Evolutionary conservation across 2,113 vertebrate genomes (phyloP).

Genomic region (Syngnathus scovelli): DNA sequence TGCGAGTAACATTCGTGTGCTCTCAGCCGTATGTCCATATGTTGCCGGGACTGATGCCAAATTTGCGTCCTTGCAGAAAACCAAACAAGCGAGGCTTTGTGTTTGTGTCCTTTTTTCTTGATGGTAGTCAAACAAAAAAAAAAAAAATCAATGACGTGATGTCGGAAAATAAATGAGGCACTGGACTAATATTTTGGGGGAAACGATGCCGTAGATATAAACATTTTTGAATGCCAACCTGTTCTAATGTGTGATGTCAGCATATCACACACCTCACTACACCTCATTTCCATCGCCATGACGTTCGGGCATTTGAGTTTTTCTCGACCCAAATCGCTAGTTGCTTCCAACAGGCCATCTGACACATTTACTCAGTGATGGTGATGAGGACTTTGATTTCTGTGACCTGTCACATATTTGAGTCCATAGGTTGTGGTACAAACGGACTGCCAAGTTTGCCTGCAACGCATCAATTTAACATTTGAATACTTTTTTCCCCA

Average conservation of each 20-base stretch:
- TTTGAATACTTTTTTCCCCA: neutral
- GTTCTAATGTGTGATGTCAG: neutral
- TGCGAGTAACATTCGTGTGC: slow-evolving; percentile 74
- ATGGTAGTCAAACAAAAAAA: slow-evolving; percentile 2
- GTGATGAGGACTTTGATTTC: neutral
- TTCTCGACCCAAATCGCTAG: neutral
- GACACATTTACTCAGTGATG: neutral
- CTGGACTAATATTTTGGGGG: neutral
- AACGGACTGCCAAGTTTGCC: neutral
- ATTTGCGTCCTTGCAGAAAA: slow-evolving; percentile 70
- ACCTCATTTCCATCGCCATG: neutral
- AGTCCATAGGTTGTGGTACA: neutral
- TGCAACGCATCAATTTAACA: neutral
- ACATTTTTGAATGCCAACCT: neutral
- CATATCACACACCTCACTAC: neutral
- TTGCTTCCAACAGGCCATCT: neutral
- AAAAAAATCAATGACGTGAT: neutral
- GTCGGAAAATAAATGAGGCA: neutral
- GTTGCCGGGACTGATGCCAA: slow-evolving; percentile 75
- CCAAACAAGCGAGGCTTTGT: slow-evolving; percentile 72
- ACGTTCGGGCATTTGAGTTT: too few relatives aligned
- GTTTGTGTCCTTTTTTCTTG: slow-evolving; percentile 51
- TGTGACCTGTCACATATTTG: neutral
- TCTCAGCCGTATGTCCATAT: slow-evolving; percentile 78
- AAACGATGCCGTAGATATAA: neutral